phyloP scores from a whole-genome alignment of 2,888 invertebrate species.

The Azorinus chamasolen region DNA sequence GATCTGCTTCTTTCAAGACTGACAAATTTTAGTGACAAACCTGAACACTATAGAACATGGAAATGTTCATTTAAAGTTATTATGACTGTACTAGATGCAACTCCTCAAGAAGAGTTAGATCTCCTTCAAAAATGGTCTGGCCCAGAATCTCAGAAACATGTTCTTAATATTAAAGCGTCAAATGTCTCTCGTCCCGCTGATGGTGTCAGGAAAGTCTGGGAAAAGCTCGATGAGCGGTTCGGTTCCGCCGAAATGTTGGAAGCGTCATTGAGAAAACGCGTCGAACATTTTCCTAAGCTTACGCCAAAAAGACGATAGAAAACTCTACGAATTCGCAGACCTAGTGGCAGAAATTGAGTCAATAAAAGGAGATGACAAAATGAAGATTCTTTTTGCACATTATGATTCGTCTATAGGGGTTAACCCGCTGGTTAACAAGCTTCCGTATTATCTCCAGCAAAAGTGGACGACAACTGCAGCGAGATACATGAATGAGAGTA shows the following conservation, averaged over 20 bases:
- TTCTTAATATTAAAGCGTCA: conserved; percentile 21
- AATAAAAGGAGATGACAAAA: conserved; percentile 18
- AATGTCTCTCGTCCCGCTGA: conserved; percentile 7
- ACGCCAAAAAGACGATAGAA: conserved; percentile 21
- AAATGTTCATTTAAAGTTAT: conserved; percentile 49
- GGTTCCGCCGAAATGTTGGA: conserved; percentile 39
- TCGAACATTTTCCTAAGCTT: conserved; percentile 38
- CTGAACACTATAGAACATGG: conserved; percentile 53
- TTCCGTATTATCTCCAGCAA: conserved; percentile 27
- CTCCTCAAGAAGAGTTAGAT: conserved; percentile 44
- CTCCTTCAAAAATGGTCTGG: conserved; percentile 51
- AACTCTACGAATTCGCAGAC: conserved; percentile 34
- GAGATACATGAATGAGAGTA: conserved; percentile 13
- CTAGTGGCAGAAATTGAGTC: conserved; percentile 46
- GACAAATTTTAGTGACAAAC: conserved; percentile 45
- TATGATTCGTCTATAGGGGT: conserved; percentile 57
- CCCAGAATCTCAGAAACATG: conserved; percentile 44
- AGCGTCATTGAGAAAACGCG: conserved; percentile 14
- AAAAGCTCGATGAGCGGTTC: conserved; percentile 41
- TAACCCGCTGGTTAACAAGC: conserved; percentile 45
- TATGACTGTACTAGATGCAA: conserved; percentile 28
- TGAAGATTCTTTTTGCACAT: conserved; percentile 31
- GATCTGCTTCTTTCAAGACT: conserved; percentile 44
- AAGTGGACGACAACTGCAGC: conserved; percentile 36
- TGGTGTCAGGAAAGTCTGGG: conserved; percentile 26